These are phyloP conservation scores for Yasuhikotakia modesta DNA, from an alignment of 2,797 vertebrate genomes.

Conservation along the genomic window DNA sequence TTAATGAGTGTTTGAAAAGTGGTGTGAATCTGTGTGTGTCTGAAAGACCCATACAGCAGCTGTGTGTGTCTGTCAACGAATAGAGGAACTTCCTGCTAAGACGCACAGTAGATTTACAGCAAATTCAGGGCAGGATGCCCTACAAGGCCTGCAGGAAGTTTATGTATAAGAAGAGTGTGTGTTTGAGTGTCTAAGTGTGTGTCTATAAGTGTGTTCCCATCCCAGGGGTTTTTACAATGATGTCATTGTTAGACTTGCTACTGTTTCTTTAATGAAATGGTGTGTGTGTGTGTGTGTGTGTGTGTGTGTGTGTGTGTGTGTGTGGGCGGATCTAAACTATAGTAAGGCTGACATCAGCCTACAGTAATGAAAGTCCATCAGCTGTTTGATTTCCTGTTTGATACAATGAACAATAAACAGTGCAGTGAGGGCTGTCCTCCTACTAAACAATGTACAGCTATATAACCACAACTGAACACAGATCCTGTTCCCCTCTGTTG, in stretches of 20 bases:
- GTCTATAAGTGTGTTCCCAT: constrained; percentile 17
- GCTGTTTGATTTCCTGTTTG: constrained; percentile 57
- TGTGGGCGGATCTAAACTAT: constrained; percentile 7
- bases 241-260: constrained; percentile 40
- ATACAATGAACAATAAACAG: constrained; percentile 46
- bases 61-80: constrained; percentile 69
- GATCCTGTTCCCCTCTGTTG: neutral
- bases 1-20: neutral
- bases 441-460: neutral
- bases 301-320: constrained; percentile 30
- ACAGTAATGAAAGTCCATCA: constrained; percentile 33
- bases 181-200: constrained; percentile 27
- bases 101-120: constrained; percentile 68
- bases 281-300: constrained; percentile 28
- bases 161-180: constrained; percentile 30
- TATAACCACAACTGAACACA: neutral
- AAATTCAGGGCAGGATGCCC: constrained; percentile 54
- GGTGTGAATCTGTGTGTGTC: constrained; percentile 30
- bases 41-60: constrained; percentile 68
- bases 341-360: constrained; percentile 41
- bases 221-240: constrained; percentile 44
- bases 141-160: constrained; percentile 53
- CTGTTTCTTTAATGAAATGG: constrained; percentile 38
- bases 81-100: constrained; percentile 55
- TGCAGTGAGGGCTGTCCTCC: neutral